A percentile compares a stretch with the other conserved stretches of the same genome.
phyloP scores from a whole-genome alignment of 2,797 vertebrate genomes.

The Arremon brunneinucha region DNA sequence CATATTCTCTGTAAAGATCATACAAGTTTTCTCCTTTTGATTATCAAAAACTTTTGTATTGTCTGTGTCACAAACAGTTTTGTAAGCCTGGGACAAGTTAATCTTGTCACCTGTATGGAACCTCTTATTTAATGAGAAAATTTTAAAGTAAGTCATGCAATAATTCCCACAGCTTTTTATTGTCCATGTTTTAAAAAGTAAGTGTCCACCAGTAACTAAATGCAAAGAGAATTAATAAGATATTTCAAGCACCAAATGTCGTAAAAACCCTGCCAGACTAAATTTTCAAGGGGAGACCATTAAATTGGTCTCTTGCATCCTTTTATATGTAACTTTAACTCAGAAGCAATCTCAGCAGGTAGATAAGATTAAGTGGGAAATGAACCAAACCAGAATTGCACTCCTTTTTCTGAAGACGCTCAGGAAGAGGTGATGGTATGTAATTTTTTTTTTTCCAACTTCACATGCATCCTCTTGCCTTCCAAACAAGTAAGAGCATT shows the following conservation, averaged over 20 bases:
- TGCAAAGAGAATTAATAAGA: neutral
- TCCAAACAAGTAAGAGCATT: neutral
- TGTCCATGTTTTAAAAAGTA: neutral
- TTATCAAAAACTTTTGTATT: neutral
- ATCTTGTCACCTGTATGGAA: neutral
- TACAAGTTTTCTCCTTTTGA: neutral
- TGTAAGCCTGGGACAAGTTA: neutral
- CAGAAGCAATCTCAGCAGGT: neutral
- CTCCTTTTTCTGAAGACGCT: neutral
- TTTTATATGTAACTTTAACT: neutral
- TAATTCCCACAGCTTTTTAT: neutral
- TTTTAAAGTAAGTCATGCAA: neutral
- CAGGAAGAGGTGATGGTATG: neutral
- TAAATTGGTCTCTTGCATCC: neutral
- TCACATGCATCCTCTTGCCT: accelerated
- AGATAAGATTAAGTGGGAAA: neutral
- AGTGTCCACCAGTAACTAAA: neutral
- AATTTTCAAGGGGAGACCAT: neutral
- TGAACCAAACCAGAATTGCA: neutral
- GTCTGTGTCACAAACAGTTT: neutral
- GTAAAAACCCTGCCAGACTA: neutral
- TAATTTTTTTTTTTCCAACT: neutral
- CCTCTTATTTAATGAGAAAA: neutral
- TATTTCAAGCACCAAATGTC: neutral
- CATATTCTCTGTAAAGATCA: neutral